These are phyloP conservation scores for Apostichopus californicus DNA, from an alignment of 35 echinoderm and acorn worm species.

Conservation along the genomic window DNA sequence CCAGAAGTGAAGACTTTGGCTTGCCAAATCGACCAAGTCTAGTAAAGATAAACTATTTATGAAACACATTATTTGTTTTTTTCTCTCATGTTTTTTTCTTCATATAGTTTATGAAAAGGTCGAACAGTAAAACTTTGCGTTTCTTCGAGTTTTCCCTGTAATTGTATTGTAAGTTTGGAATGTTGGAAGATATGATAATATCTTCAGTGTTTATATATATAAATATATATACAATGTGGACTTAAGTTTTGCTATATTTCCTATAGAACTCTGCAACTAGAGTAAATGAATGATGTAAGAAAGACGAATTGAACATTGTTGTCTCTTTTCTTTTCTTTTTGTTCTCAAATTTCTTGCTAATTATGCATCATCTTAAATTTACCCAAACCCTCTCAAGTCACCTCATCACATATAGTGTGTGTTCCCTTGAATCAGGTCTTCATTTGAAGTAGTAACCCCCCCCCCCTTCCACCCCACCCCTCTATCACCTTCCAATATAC, in stretches of 20 bases:
- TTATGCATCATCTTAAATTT: not conserved
- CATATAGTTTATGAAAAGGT: not conserved
- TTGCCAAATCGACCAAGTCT: not conserved
- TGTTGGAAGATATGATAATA: conserved; percentile 33
- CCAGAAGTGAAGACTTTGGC: not conserved
- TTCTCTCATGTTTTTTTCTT: not conserved
- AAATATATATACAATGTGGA: conserved; percentile 41
- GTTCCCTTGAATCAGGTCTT: not conserved
- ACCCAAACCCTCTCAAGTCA: not conserved
- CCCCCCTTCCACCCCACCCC: not conserved
- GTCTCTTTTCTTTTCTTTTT: not conserved
- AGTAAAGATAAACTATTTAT: no score
- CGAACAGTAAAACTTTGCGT: not conserved
- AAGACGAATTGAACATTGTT: conserved; percentile 1
- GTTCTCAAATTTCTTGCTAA: not conserved
- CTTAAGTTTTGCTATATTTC: conserved; percentile 51
- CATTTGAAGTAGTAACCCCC: not conserved
- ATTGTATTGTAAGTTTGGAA: conserved; percentile 19
- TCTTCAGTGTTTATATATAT: conserved; percentile 52
- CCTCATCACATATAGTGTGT: not conserved
- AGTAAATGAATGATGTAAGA: conserved; percentile 41
- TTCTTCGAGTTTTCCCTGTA: conserved; percentile 6
- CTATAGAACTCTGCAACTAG: conserved; percentile 45
- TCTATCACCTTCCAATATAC: not conserved
- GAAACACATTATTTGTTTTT: not conserved